Evolutionary conservation across 1,140 invertebrate species (phyloP).

Genomic region (Holotrichia oblita): DNA sequence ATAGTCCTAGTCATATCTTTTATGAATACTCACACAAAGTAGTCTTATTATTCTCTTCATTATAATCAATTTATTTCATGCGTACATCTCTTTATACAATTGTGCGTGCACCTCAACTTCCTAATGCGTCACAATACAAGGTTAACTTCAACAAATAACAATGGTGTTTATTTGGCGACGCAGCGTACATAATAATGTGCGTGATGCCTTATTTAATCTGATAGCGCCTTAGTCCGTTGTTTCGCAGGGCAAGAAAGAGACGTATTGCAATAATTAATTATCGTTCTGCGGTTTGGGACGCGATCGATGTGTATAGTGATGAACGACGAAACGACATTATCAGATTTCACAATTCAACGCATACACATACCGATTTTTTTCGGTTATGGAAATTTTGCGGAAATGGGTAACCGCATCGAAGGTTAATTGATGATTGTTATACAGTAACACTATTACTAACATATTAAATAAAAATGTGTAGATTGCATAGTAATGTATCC

Average conservation of each 20-base stretch:
- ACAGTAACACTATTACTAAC: not conserved
- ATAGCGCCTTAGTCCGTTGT: conserved; percentile 17
- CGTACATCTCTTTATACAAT: conserved; percentile 27
- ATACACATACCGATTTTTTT: conserved; percentile 3
- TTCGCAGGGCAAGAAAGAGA: not conserved
- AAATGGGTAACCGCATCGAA: conserved; percentile 21
- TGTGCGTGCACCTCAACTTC: conserved; percentile 15
- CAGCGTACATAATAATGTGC: conserved; percentile 19
- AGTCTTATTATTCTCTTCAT: not conserved
- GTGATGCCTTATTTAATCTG: conserved; percentile 21
- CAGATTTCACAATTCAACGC: conserved; percentile 4
- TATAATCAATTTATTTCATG: not conserved
- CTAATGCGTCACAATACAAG: conserved; percentile 18
- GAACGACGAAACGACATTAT: not conserved
- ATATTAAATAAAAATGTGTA: not conserved
- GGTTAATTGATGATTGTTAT: conserved; percentile 26
- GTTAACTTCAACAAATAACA: conserved; percentile 23
- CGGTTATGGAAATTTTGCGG: conserved; percentile 26
- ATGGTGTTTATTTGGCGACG: conserved; percentile 20
- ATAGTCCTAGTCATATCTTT: not conserved
- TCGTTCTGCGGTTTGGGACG: conserved; percentile 7
- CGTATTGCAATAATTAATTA: conserved; percentile 17
- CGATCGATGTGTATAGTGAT: conserved; percentile 17
- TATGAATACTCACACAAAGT: not conserved
- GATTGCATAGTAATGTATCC: too few relatives aligned